Evolutionary conservation across 2,113 vertebrate species (phyloP).

Genomic region (Oreochromis tanganicae): DNA sequence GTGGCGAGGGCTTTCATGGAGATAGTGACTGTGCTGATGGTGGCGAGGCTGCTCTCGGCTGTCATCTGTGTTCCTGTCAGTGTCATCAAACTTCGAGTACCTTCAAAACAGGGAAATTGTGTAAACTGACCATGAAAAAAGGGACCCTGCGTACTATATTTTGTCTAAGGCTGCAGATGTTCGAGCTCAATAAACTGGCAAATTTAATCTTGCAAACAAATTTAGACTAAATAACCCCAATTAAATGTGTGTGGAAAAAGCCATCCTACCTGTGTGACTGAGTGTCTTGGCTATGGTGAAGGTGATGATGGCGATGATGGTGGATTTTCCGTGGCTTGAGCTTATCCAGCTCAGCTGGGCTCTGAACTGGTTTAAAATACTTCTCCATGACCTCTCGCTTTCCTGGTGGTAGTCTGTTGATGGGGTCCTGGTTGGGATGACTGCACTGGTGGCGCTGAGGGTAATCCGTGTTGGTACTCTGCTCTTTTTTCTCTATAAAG

Average conservation of each 20-base stretch:
- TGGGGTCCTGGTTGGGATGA: not conserved
- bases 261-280: conserved; percentile 47
- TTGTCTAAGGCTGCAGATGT: not conserved
- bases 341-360: conserved; percentile 37
- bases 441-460: not conserved
- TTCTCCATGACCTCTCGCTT: conserved; percentile 66
- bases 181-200: not conserved
- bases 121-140: not conserved
- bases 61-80: conserved; percentile 35
- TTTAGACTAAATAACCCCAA: not conserved
- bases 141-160: not conserved
- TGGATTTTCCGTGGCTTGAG: conserved; percentile 36
- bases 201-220: not conserved
- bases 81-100: conserved; percentile 34
- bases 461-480: not conserved
- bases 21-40: conserved; percentile 13
- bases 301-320: conserved; percentile 15
- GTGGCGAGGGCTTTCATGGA: not conserved
- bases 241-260: not conserved
- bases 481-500: not conserved
- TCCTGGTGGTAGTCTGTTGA: conserved; percentile 13
- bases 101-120: conserved; percentile 2
- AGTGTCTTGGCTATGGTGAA: conserved; percentile 26
- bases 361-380: conserved; percentile 70
- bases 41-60: conserved; percentile 2